These are phyloP conservation scores for Aspiorhynchus laticeps DNA, from an alignment of 2,113 vertebrate genomes.

Conservation along the genomic window DNA sequence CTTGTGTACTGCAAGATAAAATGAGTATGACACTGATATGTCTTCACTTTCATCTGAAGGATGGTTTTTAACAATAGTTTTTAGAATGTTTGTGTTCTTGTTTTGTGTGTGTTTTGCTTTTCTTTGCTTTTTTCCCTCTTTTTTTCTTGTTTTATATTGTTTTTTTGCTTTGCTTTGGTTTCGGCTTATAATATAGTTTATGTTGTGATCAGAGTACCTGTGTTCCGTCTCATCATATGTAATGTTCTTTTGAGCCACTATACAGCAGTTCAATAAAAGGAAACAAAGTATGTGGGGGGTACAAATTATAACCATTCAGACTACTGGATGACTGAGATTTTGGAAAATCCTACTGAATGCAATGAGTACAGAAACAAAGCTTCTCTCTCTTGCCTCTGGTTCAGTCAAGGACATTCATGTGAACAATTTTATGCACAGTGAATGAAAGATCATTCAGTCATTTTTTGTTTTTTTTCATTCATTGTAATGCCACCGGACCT, in stretches of 20 bases:
- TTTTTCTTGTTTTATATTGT: background rate
- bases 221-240: background rate
- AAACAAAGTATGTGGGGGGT: background rate
- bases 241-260: background rate
- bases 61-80: background rate
- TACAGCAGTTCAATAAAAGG: background rate
- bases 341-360: background rate
- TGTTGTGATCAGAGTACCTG: background rate
- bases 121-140: background rate
- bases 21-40: background rate
- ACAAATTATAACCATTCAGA: background rate
- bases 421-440: background rate
- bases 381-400: slow-evolving; percentile 12
- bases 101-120: background rate
- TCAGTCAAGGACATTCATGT: background rate
- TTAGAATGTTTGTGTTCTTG: background rate
- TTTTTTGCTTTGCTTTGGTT: background rate
- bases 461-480: background rate
- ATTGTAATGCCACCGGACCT: background rate
- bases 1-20: background rate
- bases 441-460: background rate
- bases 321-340: background rate
- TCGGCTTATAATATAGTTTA: background rate
- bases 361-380: background rate
- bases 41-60: background rate